These are phyloP conservation scores for Hyposoter didymator DNA, from an alignment of 2,888 invertebrate species.

Conservation along the genomic window DNA sequence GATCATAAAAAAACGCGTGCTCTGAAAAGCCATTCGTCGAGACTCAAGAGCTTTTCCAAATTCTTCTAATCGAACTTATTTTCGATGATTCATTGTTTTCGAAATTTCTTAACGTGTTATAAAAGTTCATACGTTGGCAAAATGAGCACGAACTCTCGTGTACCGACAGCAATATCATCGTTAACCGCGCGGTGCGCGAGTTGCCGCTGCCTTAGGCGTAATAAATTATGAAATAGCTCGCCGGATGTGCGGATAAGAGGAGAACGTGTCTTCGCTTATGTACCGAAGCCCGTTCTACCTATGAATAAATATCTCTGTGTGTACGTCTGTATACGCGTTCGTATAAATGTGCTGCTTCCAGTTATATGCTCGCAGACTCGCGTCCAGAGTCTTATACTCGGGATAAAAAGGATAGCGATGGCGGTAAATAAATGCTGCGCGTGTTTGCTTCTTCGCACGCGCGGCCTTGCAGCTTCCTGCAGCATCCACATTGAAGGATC, in stretches of 20 bases:
- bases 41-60: not conserved
- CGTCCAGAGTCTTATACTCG: not conserved
- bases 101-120: conserved; percentile 20
- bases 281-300: conserved; percentile 38
- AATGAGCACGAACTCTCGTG: conserved; percentile 33
- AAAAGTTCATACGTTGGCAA: conserved; percentile 4
- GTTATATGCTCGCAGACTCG: conserved; percentile 5
- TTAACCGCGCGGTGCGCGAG: conserved; percentile 48
- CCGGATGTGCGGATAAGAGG: conserved; percentile 60
- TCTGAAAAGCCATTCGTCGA: not conserved
- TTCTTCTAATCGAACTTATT: conserved; percentile 15
- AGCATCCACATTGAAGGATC: conserved; percentile 5
- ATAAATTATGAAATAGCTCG: conserved; percentile 64
- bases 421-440: conserved; percentile 1
- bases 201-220: conserved; percentile 31
- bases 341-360: not conserved
- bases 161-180: conserved; percentile 32
- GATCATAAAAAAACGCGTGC: not conserved
- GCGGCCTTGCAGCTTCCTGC: conserved; percentile 16
- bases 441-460: conserved; percentile 44
- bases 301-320: not conserved
- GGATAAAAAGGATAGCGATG: not conserved
- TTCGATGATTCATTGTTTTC: conserved; percentile 41
- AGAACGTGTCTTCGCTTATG: conserved; percentile 32
- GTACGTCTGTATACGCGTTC: conserved; percentile 4